phyloP scores from a whole-genome alignment of 2,888 invertebrate genomes.

The Agrilus biguttatus region DNA sequence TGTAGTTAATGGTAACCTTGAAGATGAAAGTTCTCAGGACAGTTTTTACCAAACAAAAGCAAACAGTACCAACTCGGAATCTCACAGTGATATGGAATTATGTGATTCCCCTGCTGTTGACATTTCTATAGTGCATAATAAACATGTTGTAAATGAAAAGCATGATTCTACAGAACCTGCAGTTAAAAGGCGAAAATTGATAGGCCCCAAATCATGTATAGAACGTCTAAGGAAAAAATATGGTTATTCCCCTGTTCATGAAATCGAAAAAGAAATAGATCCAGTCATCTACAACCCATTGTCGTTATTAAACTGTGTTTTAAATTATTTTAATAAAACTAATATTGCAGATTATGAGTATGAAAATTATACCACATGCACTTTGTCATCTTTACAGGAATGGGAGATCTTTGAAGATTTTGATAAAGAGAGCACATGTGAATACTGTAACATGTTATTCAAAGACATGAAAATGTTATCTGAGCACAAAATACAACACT shows the following conservation, averaged over 20 bases:
- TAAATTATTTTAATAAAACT: slow-evolving; percentile 23
- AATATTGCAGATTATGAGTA: slow-evolving; percentile 21
- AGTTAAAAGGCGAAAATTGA: slow-evolving; percentile 9
- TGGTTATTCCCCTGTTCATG: slow-evolving; percentile 3
- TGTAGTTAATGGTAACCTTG: slow-evolving; percentile 1
- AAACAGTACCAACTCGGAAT: slow-evolving; percentile 19
- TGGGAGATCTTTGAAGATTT: neutral
- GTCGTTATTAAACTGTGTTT: slow-evolving; percentile 18
- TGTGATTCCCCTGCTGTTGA: slow-evolving; percentile 13
- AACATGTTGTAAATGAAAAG: no score
- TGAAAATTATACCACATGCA: slow-evolving; percentile 9
- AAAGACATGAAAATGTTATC: slow-evolving; percentile 22
- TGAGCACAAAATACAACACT: slow-evolving; percentile 24
- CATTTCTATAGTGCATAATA: slow-evolving; percentile 1
- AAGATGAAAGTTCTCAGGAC: slow-evolving; percentile 23
- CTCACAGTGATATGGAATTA: slow-evolving; percentile 20
- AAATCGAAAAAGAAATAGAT: slow-evolving; percentile 4
- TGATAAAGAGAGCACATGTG: slow-evolving; percentile 18
- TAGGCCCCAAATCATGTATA: slow-evolving; percentile 14
- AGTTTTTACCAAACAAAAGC: slow-evolving; percentile 21
- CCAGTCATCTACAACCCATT: slow-evolving; percentile 19
- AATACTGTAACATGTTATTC: slow-evolving; percentile 22
- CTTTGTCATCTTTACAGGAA: neutral
- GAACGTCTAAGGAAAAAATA: slow-evolving; percentile 5
- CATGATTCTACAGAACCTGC: slow-evolving; percentile 1